A percentile compares a stretch with the other conserved stretches of the same genome.
These are phyloP conservation scores for Labeo catla DNA, from an alignment of 2,113 vertebrate genomes.

Conservation along the genomic window DNA sequence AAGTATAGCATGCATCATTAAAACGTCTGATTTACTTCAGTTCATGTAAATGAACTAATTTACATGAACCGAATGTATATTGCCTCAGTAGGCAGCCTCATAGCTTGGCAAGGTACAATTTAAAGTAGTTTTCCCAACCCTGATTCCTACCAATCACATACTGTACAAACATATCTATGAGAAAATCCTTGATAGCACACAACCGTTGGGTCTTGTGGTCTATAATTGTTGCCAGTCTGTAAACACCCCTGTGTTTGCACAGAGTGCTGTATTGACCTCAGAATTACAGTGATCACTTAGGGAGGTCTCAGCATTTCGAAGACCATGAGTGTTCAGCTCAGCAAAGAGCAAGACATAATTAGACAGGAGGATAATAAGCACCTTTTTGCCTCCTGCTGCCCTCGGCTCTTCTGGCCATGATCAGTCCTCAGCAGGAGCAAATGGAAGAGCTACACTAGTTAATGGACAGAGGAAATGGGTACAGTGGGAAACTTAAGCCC, in stretches of 20 bases:
- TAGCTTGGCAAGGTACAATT: neutral
- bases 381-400: constrained; percentile 20
- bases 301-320: constrained; percentile 16
- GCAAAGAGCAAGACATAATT: constrained; percentile 44
- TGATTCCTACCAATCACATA: neutral
- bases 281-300: constrained; percentile 55
- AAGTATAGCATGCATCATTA: neutral
- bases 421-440: neutral
- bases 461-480: neutral
- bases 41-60: neutral
- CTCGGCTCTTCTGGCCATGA: neutral
- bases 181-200: neutral
- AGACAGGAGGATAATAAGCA: constrained; percentile 31
- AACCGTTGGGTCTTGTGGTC: neutral
- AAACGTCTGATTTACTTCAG: neutral
- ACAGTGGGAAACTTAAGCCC: neutral
- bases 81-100: neutral
- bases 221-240: constrained; percentile 37
- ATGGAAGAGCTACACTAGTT: neutral
- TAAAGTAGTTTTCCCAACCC: neutral
- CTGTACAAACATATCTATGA: neutral
- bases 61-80: neutral
- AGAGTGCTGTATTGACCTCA: constrained; percentile 33
- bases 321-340: neutral
- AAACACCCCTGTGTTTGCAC: constrained; percentile 34